phyloP scores from a whole-genome alignment of 1,140 invertebrate genomes.

The Agrilus planipennis region DNA sequence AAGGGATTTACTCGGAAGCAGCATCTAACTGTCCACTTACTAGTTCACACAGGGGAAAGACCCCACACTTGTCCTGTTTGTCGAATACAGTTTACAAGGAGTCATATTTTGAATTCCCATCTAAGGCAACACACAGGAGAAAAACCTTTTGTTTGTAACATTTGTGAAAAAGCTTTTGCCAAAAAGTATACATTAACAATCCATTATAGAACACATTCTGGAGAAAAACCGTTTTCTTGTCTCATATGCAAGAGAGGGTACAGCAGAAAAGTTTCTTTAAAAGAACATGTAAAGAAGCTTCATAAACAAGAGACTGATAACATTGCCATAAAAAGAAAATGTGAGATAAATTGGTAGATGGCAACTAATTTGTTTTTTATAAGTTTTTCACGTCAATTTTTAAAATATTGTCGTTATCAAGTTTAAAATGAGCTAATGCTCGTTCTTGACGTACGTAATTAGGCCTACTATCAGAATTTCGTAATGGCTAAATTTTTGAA shows the following conservation, averaged over 20 bases:
- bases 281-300: too few relatives aligned
- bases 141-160: conserved; percentile 1
- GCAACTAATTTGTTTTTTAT: too few relatives aligned
- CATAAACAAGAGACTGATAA: too few relatives aligned
- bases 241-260: conserved; percentile 9
- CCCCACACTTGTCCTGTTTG: neutral
- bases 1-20: conserved; percentile 1
- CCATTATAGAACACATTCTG: conserved; percentile 7
- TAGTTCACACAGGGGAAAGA: neutral
- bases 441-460: too few relatives aligned
- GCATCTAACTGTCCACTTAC: conserved; percentile 2
- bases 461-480: too few relatives aligned
- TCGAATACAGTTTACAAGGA: neutral
- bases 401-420: too few relatives aligned
- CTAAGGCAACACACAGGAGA: neutral
- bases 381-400: too few relatives aligned
- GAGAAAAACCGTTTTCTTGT: conserved; percentile 10
- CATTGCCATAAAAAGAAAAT: too few relatives aligned
- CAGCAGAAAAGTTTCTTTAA: conserved; percentile 2
- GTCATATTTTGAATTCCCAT: neutral
- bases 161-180: conserved; percentile 3
- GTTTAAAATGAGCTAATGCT: too few relatives aligned
- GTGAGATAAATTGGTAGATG: too few relatives aligned
- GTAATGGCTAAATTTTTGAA: too few relatives aligned
- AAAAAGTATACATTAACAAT: conserved; percentile 3